A percentile compares a stretch with the other conserved stretches of the same genome.
phyloP scores from a whole-genome alignment of 1,140 invertebrate genomes.

The Cydia strobilella region DNA sequence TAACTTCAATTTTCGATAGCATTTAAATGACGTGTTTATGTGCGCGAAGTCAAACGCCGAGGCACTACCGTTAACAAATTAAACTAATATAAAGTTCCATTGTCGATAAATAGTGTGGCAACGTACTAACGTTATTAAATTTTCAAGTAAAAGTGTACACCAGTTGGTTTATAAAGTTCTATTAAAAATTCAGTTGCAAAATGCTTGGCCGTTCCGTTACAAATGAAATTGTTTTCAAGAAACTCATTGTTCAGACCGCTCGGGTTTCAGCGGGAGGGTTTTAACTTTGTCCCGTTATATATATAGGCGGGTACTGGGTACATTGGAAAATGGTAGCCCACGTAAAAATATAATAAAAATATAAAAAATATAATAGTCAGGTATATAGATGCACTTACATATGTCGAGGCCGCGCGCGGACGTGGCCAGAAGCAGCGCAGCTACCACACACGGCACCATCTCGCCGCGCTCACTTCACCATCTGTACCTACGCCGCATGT shows the following conservation, averaged over 20 bases:
- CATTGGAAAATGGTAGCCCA: too few relatives aligned
- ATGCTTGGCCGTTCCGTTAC: constrained; percentile 22
- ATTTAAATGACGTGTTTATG: constrained; percentile 18
- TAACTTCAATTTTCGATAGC: constrained; percentile 41
- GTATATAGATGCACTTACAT: constrained; percentile 48
- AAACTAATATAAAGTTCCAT: constrained; percentile 21
- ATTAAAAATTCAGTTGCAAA: constrained; percentile 29
- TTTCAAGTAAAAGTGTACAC: constrained; percentile 15
- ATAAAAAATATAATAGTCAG: too few relatives aligned
- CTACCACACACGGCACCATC: constrained; percentile 64
- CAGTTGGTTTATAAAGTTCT: constrained; percentile 13
- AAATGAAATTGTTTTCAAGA: constrained; percentile 26
- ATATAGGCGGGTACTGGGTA: not conserved
- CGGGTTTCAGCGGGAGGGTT: not conserved
- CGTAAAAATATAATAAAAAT: too few relatives aligned
- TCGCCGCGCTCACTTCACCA: constrained; percentile 68
- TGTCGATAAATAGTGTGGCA: constrained; percentile 15
- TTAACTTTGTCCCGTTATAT: not conserved
- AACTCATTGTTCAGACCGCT: constrained; percentile 7
- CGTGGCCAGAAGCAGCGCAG: constrained; percentile 50
- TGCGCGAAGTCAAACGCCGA: constrained; percentile 7
- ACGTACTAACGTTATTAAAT: constrained; percentile 10
- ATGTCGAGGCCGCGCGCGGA: constrained; percentile 58
- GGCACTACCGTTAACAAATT: constrained; percentile 10
- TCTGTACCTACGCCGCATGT: constrained; percentile 53